phyloP scores from a whole-genome alignment of 2,888 invertebrate genomes.

The Meandrusa payeni region DNA sequence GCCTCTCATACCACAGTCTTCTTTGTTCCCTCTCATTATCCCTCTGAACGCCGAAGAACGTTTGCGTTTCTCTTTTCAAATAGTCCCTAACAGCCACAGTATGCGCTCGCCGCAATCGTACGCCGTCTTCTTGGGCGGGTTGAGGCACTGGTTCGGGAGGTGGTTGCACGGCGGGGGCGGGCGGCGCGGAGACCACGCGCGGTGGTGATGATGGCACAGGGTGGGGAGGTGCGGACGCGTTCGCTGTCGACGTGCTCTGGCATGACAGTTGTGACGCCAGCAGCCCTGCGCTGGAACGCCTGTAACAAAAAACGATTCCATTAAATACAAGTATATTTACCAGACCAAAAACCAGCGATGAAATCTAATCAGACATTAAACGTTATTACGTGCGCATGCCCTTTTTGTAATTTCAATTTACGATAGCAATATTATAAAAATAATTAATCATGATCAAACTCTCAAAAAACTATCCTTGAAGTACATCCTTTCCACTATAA shows the following conservation, averaged over 20 bases:
- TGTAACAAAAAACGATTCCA: too few relatives aligned
- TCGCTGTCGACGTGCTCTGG: conserved; percentile 58
- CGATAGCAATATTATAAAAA: too few relatives aligned
- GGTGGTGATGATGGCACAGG: conserved; percentile 70
- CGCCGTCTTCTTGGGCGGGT: conserved; percentile 66
- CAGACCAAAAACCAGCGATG: too few relatives aligned
- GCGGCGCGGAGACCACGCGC: conserved; percentile 59
- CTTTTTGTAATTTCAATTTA: too few relatives aligned
- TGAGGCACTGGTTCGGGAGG: conserved; percentile 58
- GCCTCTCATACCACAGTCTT: conserved; percentile 89
- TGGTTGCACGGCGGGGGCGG: conserved; percentile 43
- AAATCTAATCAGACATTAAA: too few relatives aligned
- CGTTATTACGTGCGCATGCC: too few relatives aligned
- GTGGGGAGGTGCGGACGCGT: conserved; percentile 50
- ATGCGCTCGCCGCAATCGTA: conserved; percentile 66
- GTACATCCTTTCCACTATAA: too few relatives aligned
- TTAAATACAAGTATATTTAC: too few relatives aligned
- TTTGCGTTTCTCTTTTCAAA: conserved; percentile 89
- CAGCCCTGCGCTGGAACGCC: conserved; percentile 71
- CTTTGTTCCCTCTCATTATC: conserved; percentile 87
- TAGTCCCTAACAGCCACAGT: conserved; percentile 80
- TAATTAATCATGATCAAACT: too few relatives aligned
- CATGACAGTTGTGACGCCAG: conserved; percentile 70
- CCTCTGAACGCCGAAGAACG: conserved; percentile 92
- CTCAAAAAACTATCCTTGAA: too few relatives aligned